A percentile compares a stretch with the other conserved stretches of the same genome.
Conservation (phyloP, 1,140 invertebrate species). For the Marisa cornuarietis region DNA sequence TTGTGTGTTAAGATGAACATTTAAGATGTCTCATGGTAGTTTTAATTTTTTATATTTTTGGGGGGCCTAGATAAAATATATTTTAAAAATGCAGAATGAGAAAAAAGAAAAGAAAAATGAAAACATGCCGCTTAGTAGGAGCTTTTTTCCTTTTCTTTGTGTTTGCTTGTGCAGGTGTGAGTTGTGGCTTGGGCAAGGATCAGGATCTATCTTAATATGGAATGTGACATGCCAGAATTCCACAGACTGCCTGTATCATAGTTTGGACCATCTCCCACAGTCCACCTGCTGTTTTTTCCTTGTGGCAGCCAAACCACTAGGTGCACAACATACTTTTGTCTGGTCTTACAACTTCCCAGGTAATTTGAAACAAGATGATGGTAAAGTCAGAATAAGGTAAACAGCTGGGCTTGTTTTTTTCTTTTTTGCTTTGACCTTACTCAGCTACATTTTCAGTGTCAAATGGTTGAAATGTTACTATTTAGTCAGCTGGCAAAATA, state of each 20-base stretch:
- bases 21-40: no score
- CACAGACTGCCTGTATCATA: constrained; percentile 25
- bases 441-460: background rate
- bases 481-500: background rate
- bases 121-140: background rate
- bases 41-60: no score
- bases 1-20: no score
- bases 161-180: constrained; percentile 30
- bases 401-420: background rate
- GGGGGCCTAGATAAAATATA: no score
- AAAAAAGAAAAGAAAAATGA: no score
- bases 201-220: constrained; percentile 37
- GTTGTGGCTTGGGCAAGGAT: constrained; percentile 45
- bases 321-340: constrained; percentile 23
- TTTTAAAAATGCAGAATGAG: no score
- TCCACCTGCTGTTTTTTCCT: constrained; percentile 41
- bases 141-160: background rate
- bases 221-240: constrained; percentile 21
- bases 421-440: background rate
- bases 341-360: constrained; percentile 54
- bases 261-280: constrained; percentile 18
- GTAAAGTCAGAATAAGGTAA: background rate
- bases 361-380: constrained; percentile 8
- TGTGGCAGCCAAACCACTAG: constrained; percentile 20
- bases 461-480: background rate